These are phyloP conservation scores for Scopus umbretta DNA, from an alignment of 2,113 vertebrate species.

Conservation along the genomic window DNA sequence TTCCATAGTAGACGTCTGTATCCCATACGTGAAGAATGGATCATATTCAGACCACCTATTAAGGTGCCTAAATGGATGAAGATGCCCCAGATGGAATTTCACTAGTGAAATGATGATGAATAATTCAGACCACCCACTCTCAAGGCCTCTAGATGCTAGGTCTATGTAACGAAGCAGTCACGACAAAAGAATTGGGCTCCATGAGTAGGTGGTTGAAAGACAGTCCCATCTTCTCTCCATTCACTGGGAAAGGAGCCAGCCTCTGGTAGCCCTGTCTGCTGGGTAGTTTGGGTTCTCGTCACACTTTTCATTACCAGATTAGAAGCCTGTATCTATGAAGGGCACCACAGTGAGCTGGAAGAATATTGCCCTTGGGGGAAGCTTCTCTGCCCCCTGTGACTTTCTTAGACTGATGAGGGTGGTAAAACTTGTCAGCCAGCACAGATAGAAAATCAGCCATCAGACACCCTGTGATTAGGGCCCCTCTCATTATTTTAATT, in stretches of 20 bases:
- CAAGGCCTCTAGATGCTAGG: background rate
- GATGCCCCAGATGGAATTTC: background rate
- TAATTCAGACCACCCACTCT: background rate
- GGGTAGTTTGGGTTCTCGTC: background rate
- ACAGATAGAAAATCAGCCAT: background rate
- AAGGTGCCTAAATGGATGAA: background rate
- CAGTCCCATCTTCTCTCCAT: background rate
- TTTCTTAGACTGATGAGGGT: background rate
- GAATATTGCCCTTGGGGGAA: background rate
- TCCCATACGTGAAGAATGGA: accelerated
- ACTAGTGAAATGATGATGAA: background rate
- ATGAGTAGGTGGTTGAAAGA: background rate
- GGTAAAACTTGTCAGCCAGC: background rate
- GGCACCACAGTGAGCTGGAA: background rate
- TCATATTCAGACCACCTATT: background rate
- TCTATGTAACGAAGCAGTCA: background rate
- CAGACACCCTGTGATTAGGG: background rate
- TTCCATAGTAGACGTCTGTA: background rate
- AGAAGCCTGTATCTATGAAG: background rate
- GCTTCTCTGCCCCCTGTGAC: background rate
- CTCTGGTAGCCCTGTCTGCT: background rate
- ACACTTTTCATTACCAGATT: background rate
- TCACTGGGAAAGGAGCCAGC: background rate
- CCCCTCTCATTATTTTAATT: slow-evolving; percentile 51
- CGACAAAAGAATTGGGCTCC: background rate